Evolutionary conservation across 1,140 invertebrate species (phyloP), one percentile per base, ranked within the genome.

Genomic region (Oreohelix idahoensis): DNA sequence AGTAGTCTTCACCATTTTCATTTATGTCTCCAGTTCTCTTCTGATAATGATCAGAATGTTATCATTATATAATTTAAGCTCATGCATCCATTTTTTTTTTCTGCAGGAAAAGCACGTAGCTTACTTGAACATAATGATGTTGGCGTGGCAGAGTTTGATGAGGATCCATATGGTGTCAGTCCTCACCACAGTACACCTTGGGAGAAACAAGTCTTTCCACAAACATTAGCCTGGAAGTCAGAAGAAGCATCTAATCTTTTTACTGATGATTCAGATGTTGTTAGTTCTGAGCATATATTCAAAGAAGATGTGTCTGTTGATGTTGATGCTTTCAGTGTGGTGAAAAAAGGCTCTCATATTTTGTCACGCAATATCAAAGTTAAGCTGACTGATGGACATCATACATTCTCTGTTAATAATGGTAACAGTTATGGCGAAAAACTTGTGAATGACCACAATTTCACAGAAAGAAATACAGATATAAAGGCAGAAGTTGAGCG

Each of bases 91-190:
- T n/a, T n/a, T n/a, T 71, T 71, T 80, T 70, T 35, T 23, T 80
- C 78, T 84, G 2, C 66, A 87, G 87, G 87, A 45, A 89, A 88
- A 35, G 89, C 89, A 20, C 73, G 89, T 42, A 90, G 85, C 82
- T 74, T 90, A n/a, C 77, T 90, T 23, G 85, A 89, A 35, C 82
- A 87, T 69, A 85, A 84, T 0, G 76, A 80, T 36, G 53, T 74
- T 13, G 53, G 32, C 0, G 23, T 53, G 8, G 15, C n/a, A 36
- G 80, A 73, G 2, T 11, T 26, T 0, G 80, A 82, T 63, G 80
- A 82, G 17, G 80, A 82, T 35, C 80, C 80, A 23, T 82, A 82
- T 51, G 80, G 80, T 53, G 74, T 83, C 26, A 78, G 51, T 35
- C 15, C n/a, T 32, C 74, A 58, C 17, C 73, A 38, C 0, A 51